Percentiles rank a stretch among this genome's conserved stretches.
These are phyloP conservation scores for Heliconius hermathena DNA, from an alignment of 1,140 invertebrate species.

Conservation along the genomic window DNA sequence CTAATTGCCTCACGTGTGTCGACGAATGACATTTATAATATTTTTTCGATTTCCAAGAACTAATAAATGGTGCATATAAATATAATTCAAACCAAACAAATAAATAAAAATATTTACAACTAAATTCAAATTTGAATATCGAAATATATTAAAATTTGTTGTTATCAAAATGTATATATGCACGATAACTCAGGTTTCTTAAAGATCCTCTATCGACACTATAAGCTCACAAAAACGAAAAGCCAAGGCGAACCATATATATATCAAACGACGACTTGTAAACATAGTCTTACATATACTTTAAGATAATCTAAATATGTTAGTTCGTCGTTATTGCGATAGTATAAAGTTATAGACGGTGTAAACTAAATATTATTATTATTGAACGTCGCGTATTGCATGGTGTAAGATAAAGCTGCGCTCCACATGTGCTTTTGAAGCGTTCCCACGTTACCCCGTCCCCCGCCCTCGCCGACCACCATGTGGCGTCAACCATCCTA, in stretches of 20 bases:
- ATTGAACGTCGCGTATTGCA: constrained; percentile 66
- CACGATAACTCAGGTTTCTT: constrained; percentile 39
- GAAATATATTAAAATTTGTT: background rate
- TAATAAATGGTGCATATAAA: background rate
- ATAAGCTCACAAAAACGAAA: constrained; percentile 29
- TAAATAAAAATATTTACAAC: background rate
- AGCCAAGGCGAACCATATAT: constrained; percentile 41
- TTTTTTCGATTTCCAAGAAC: constrained; percentile 4
- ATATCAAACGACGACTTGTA: constrained; percentile 35
- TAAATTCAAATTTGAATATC: background rate
- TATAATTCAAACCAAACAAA: background rate
- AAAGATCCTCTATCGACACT: constrained; percentile 13
- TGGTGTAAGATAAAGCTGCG: constrained; percentile 74
- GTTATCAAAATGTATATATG: constrained; percentile 42
- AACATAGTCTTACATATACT: constrained; percentile 35
- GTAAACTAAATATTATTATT: constrained; percentile 74
- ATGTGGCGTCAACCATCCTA: constrained; percentile 66
- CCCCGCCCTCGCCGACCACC: constrained; percentile 52
- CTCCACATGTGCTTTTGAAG: constrained; percentile 68
- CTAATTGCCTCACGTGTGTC: constrained; percentile 9
- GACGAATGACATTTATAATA: background rate
- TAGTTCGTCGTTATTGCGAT: constrained; percentile 48
- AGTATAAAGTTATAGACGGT: constrained; percentile 61
- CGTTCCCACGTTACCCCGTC: constrained; percentile 66
- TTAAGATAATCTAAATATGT: constrained; percentile 56